Evolutionary conservation across 2,113 vertebrate species (phyloP).

Genomic region (Struthio camelus): DNA sequence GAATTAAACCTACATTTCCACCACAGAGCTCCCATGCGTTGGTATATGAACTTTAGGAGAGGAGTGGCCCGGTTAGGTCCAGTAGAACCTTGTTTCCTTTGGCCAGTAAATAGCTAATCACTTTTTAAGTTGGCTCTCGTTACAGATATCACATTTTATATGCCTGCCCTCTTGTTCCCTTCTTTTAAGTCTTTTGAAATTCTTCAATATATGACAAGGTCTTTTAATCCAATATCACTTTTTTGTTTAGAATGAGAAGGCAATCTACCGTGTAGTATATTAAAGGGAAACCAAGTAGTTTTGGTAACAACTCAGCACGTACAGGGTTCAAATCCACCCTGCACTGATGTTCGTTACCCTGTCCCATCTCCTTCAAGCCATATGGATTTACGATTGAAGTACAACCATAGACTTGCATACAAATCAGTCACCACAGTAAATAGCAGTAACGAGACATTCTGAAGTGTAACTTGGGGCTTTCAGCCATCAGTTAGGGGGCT

Average conservation of each 20-base stretch:
- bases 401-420: neutral
- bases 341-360: neutral
- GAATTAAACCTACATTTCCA: slow-evolving; percentile 36
- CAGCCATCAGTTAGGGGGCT: neutral
- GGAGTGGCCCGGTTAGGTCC: slow-evolving; percentile 1
- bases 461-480: neutral
- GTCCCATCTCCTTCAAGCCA: neutral
- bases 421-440: neutral
- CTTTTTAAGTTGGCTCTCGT: slow-evolving; percentile 26
- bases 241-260: neutral
- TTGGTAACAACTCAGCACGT: slow-evolving; percentile 28
- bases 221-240: neutral
- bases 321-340: neutral
- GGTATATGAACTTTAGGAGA: neutral
- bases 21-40: neutral
- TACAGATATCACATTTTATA: slow-evolving; percentile 12
- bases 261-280: neutral
- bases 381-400: neutral
- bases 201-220: neutral
- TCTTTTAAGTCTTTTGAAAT: neutral
- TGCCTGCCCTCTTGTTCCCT: neutral
- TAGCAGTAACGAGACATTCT: neutral
- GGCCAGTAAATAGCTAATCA: slow-evolving; percentile 15
- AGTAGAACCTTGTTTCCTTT: slow-evolving; percentile 25
- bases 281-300: slow-evolving; percentile 36